Conservation (phyloP, 2,797 vertebrate genomes). For the Oreortyx pictus region DNA sequence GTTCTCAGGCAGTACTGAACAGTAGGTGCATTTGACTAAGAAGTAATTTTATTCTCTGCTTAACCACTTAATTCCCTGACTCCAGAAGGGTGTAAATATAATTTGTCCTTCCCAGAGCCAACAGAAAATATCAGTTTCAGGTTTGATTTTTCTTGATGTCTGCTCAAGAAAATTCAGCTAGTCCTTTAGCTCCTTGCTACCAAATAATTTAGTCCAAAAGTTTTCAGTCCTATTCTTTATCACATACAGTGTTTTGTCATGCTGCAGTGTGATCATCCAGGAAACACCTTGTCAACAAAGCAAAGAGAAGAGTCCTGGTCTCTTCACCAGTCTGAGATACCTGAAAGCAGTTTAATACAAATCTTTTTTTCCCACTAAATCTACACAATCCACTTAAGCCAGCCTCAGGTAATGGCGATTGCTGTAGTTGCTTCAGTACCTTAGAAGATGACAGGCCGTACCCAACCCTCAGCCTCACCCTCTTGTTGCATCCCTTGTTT, state of each 20-base stretch:
- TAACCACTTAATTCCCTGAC: neutral
- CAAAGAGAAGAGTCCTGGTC: neutral
- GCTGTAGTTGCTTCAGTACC: neutral
- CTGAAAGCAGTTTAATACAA: neutral
- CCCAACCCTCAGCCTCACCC: neutral
- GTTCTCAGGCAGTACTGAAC: neutral
- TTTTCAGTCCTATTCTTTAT: neutral
- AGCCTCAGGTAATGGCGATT: neutral
- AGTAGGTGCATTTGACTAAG: neutral
- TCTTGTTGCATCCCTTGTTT: neutral
- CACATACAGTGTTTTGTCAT: fast-evolving
- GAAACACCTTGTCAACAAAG: neutral
- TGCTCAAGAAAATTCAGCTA: neutral
- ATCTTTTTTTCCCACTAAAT: neutral
- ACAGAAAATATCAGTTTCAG: neutral
- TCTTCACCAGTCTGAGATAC: neutral
- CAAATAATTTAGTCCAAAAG: neutral
- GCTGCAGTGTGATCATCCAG: neutral
- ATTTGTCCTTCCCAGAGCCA: neutral
- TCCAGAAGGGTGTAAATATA: neutral
- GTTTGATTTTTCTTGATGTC: neutral
- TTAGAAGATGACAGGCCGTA: neutral
- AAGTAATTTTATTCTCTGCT: neutral
- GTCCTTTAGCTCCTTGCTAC: neutral
- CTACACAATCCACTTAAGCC: neutral